These are phyloP conservation scores for Brachylomia viminalis DNA, from an alignment of 2,888 invertebrate genomes.

Conservation along the genomic window DNA sequence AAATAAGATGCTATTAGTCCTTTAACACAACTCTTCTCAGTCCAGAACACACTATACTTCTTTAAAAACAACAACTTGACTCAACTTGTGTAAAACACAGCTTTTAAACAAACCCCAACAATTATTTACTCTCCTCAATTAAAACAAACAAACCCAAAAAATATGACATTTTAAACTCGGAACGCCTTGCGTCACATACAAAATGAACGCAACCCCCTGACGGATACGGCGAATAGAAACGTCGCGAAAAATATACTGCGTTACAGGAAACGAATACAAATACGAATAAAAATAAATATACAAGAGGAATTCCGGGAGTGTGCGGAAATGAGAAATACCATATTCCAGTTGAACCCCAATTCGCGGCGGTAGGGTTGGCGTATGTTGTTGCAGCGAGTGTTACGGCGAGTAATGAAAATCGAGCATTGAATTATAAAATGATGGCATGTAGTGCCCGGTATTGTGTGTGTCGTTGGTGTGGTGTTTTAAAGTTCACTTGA, in stretches of 20 bases:
- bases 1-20: neutral
- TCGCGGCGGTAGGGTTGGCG: conserved; percentile 71
- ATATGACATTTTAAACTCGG: conserved; percentile 4
- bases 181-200: conserved; percentile 53
- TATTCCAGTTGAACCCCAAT: conserved; percentile 80
- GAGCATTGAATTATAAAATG: conserved; percentile 56
- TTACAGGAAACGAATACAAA: conserved; percentile 89
- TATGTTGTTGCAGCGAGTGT: conserved; percentile 29
- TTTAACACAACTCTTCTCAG: neutral
- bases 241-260: conserved; percentile 84
- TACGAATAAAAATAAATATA: conserved; percentile 88
- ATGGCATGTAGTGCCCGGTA: neutral
- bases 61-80: neutral
- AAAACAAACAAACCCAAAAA: conserved; percentile 30
- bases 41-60: no score
- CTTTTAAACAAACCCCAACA: neutral
- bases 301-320: conserved; percentile 80
- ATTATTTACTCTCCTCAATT: conserved; percentile 8
- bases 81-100: neutral
- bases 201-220: conserved; percentile 67
- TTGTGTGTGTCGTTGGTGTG: neutral
- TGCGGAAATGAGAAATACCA: conserved; percentile 87
- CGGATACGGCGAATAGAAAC: conserved; percentile 76
- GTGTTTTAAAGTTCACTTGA: conserved; percentile 2
- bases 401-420: conserved; percentile 54